Evolutionary conservation across 53 echinoderm and acorn worm species (phyloP), one percentile per base, ranked within the genome.

Genomic region (Pentamera pediparva): DNA sequence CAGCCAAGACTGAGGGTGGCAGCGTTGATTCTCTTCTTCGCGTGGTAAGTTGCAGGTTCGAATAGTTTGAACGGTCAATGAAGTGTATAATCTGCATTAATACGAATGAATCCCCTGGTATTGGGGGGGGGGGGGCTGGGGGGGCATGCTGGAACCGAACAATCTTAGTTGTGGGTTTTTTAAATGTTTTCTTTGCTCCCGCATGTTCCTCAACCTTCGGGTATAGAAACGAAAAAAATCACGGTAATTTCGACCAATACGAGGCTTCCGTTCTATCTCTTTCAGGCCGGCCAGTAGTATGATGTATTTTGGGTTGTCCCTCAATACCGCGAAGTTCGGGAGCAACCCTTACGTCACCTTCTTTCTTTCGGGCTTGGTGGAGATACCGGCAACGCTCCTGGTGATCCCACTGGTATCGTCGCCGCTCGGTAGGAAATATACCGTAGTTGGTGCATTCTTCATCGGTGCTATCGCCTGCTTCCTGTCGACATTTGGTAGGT

Each of bases 321-420:
- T 88, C 32, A 60, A 75, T 43, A 78, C 83, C 18, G 83, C 79
- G 37, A 72, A 79, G 5, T 54, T 88, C 15, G 88, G 84, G 15
- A 29, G 33, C 11, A 61, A 82, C 54, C 62, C 62, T 6, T 86
- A 77, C 37, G 15, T 82, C 38, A 52, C 88, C 7, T 87, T 87
- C 61, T 82, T 82, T 58, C 34, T 87, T 26, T 40, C 87, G 17
- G 87, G 82, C 7, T 70, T 71, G 54, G 88, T 88, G 4, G 88
- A 88, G 40, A 56, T 88, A 15, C 83, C 88, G 5, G 75, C 83
- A 39, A 67, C 65, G 28, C 43, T 88, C 10, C 38, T 83, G 22
- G 25, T 78, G 21, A 26, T 87, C 10, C 70, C 83, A 18, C 40
- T 50, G 12, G 58, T 65, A 36, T 24, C 50, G 15, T 81, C 67